These are phyloP conservation scores for Aporrectodea caliginosa DNA, from an alignment of 1,140 invertebrate genomes.

Conservation along the genomic window DNA sequence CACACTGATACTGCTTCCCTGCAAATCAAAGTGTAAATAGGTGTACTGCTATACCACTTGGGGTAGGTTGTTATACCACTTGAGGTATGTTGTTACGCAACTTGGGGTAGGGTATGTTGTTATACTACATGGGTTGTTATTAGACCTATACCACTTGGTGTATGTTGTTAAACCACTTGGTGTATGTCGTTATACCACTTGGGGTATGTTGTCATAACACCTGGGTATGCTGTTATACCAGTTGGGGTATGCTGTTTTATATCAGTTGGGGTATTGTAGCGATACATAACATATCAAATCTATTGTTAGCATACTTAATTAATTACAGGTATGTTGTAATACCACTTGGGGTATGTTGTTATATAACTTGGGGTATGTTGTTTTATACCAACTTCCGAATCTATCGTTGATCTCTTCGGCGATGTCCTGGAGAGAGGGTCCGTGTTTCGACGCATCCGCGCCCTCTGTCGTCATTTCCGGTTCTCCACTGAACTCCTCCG, in stretches of 20 bases:
- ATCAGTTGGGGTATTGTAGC: neutral
- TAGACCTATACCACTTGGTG: neutral
- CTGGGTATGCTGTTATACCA: neutral
- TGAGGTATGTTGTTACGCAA: too few species aligned
- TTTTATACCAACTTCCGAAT: constrained; percentile 14
- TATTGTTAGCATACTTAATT: neutral
- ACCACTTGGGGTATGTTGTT: neutral
- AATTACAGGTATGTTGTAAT: neutral
- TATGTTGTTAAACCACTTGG: neutral
- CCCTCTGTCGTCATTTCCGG: constrained; percentile 6
- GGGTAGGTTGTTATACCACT: neutral
- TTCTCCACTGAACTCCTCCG: constrained; percentile 9
- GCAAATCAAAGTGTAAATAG: neutral
- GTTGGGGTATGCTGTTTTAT: neutral
- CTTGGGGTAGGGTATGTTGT: neutral
- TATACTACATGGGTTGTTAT: neutral
- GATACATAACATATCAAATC: too few species aligned
- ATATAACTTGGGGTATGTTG: neutral
- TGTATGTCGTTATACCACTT: neutral
- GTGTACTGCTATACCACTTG: neutral
- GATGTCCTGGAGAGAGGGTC: neutral
- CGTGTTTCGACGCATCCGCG: neutral
- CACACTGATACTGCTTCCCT: neutral
- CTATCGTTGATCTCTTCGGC: constrained; percentile 9
- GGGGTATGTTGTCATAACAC: too few species aligned